Conservation (phyloP, 1,140 invertebrate genomes). For the Bathynomus jamesi region DNA sequence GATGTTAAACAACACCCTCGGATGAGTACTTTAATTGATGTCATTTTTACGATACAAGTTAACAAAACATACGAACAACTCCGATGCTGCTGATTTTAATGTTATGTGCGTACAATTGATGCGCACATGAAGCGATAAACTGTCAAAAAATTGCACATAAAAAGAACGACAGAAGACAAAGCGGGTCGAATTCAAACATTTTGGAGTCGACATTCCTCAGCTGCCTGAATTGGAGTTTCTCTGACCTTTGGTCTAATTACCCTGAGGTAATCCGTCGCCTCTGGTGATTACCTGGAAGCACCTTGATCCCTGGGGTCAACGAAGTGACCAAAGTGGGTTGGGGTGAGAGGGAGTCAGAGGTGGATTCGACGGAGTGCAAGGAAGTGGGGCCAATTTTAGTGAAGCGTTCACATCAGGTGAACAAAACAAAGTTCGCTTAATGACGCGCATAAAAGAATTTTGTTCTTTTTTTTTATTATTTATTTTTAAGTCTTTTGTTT, state of each 20-base stretch:
- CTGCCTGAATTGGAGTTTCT: background rate
- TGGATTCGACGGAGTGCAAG: background rate
- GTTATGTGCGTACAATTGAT: too few species aligned
- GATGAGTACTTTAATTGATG: too few species aligned
- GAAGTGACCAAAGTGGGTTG: background rate
- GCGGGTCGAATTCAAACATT: too few species aligned
- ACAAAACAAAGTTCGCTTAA: background rate
- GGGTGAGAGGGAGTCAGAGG: background rate
- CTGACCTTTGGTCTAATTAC: background rate
- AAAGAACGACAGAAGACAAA: too few species aligned
- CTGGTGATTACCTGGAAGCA: background rate
- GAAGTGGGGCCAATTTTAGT: background rate
- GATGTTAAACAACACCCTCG: too few species aligned
- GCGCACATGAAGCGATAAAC: too few species aligned
- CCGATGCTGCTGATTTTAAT: too few species aligned
- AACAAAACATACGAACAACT: too few species aligned
- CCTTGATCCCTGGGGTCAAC: background rate
- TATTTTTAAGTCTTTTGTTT: too few species aligned
- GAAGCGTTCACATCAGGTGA: background rate
- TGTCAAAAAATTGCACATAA: too few species aligned
- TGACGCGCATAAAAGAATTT: background rate
- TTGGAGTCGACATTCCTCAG: background rate
- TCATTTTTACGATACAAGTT: too few species aligned
- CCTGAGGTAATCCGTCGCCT: background rate
- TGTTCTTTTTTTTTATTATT: background rate